Base-by-base conservation (phyloP, 2,113 vertebrate species). In the Festucalex cinctus region DNA sequence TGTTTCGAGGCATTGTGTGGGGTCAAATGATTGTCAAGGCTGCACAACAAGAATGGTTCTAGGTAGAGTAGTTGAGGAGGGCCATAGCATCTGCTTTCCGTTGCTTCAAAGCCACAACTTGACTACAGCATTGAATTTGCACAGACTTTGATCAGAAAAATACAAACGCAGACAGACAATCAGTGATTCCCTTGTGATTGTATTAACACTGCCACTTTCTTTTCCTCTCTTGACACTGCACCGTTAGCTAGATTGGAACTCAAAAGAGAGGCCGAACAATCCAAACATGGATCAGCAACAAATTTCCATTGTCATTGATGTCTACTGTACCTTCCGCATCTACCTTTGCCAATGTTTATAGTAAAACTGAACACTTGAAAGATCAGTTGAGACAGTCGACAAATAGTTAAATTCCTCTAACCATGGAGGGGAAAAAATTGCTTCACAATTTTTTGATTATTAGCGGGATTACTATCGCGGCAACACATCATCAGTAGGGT, bases 81-180 rank as follows among this genome's bases (percentile, higher is more conserved):
- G 20, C 51, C 58, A 39, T 61, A 67, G 41, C 69, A 68, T 4
- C 65, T 32, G 56, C 10, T 41, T 36, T 9, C 32, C 57, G 32
- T 7, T 24, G 35, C 69, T 26, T 56, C 39, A 63, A 43, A 61
- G 7, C n/a, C 13, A 3, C 59, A 61, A 61, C 59, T 37, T 61
- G 9, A 24, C 1, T 1, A 53, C 67, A 69, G 6, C 35, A 63
- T 36, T 41, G 43, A 6, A 19, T 37, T 72, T 68, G 24, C 67
- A 3, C 22, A 54, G n/a, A n/a, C 10, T 69, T 43, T 26, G 64
- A 54, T 58, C 49, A 58, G 17, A 70, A 14, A 69, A 20, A 20
- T 51, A 24, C 57, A 43, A 43, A 48, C 24, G 17, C 48, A 39
- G 74, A 86, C 48, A 39, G 74, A 86, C 76, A 81, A 81, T 81